These are phyloP conservation scores for Schizotus pectinicornis DNA, from an alignment of 2,888 invertebrate genomes.

Conservation along the genomic window DNA sequence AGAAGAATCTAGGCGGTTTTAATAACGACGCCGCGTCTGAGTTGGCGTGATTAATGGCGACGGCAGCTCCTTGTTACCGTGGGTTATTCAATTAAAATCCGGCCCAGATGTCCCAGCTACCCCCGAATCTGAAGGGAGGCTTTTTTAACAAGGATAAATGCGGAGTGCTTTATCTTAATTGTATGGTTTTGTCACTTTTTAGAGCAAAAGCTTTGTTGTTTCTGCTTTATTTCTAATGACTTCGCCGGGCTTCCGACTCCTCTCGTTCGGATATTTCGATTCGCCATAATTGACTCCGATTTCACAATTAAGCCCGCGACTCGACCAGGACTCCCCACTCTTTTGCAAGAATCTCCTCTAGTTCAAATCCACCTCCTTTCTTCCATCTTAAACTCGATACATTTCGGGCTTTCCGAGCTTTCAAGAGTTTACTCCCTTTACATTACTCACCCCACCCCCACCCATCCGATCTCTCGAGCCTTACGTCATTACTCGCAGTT, in stretches of 20 bases:
- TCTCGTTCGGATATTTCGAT: background rate
- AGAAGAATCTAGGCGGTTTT: constrained; percentile 32
- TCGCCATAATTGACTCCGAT: too few relatives aligned
- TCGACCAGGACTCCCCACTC: too few relatives aligned
- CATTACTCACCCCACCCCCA: too few relatives aligned
- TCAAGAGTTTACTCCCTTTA: too few relatives aligned
- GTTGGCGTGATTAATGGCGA: constrained; percentile 36
- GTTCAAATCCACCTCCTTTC: too few relatives aligned
- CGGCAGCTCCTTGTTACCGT: constrained; percentile 31
- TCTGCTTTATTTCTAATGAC: constrained; percentile 3
- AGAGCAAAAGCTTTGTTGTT: background rate
- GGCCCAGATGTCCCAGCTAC: constrained; percentile 38
- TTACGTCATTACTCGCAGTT: too few relatives aligned
- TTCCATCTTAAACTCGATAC: too few relatives aligned
- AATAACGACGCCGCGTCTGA: constrained; percentile 36
- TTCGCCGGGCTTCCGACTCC: constrained; percentile 1
- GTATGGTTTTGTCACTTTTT: constrained; percentile 35
- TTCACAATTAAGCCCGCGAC: too few relatives aligned
- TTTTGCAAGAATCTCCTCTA: too few relatives aligned
- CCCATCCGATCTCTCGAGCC: too few relatives aligned
- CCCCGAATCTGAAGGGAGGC: constrained; percentile 27
- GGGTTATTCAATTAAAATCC: constrained; percentile 41
- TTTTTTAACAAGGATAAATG: constrained; percentile 34
- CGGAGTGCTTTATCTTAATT: constrained; percentile 38
- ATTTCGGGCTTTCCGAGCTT: too few relatives aligned